Evolutionary conservation across 2,797 vertebrate genomes (phyloP), one percentile per base, ranked within the genome.

Genomic region (Hybognathus amarus): DNA sequence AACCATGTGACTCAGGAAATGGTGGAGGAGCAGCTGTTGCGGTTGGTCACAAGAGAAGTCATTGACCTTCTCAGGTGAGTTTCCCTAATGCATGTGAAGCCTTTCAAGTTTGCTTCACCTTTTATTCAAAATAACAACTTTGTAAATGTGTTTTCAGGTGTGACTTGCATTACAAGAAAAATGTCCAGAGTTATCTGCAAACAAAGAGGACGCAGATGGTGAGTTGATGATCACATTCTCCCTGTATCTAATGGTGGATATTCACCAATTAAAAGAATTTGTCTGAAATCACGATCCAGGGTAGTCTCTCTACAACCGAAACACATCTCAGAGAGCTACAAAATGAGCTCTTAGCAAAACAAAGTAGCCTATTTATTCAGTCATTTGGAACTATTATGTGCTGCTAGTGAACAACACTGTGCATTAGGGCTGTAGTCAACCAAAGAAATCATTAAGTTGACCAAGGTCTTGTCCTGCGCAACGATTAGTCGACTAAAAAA

Each of bases 31-130:
- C 96, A 98, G 86, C 91, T 99, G 85, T 93, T 97, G 61, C 96
- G 98, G 63, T 92, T 97, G 89, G 90, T 97, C 90, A 98, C 97
- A 27, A 95, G 97, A 83, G 98, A 99, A 92, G 94, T 98, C 86
- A 95, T 99, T 94, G 98, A 99, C 91, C 94, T 99, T 0, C 94
- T 98, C n/a, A 90, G 92, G 98, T 99, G 94, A 95, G 97, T 96
- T 40, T 50, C n/a, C 6, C 13, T 64, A 12, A 27, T 33, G 84
- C 13, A 5, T 24, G 4, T 45, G 2, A 38, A 38, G 20, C 10
- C 7, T 42, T 79, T 47, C 27, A 68, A 17, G 0, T 30, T 30
- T 73, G 10, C 22, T 54, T 40, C 0, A 6, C 8, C 36, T n/a
- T 75, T 75, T 22, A 56, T 75, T 20, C 11, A 71, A 80, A 69